These are phyloP conservation scores for Sorex araneus DNA, from an alignment of 2,113 vertebrate species.

Conservation along the genomic window DNA sequence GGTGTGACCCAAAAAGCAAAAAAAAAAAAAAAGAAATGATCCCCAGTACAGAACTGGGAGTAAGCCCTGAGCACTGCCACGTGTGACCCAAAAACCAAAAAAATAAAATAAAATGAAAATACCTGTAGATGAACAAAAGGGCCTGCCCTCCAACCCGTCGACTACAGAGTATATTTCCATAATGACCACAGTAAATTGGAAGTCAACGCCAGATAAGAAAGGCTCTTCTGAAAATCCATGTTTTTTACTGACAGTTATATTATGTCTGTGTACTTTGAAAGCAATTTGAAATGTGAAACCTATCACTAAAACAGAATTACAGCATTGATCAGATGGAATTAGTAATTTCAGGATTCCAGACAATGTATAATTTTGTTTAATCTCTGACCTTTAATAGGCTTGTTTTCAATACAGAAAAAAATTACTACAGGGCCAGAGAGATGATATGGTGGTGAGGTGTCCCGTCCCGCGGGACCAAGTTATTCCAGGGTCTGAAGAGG, in stretches of 20 bases:
- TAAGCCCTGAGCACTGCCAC: too few relatives aligned
- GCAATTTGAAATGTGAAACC: slow-evolving; percentile 45
- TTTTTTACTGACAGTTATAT: slow-evolving; percentile 37
- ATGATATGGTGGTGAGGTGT: too few relatives aligned
- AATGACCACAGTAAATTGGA: not conserved
- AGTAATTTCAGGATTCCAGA: slow-evolving; percentile 29
- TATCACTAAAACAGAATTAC: slow-evolving; percentile 43
- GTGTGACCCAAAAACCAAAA: too few relatives aligned
- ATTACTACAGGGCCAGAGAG: too few relatives aligned
- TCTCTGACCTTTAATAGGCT: slow-evolving; percentile 22
- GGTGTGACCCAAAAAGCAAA: too few relatives aligned
- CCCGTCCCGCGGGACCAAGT: too few relatives aligned
- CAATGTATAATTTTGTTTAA: not conserved
- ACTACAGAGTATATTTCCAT: not conserved
- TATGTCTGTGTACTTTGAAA: slow-evolving; percentile 24
- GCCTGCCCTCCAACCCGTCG: not conserved
- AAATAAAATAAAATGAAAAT: too few relatives aligned
- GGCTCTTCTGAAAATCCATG: slow-evolving; percentile 6
- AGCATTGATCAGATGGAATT: slow-evolving; percentile 27
- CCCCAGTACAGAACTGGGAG: too few relatives aligned
- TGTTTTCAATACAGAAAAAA: slow-evolving; percentile 60
- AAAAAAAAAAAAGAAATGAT: too few relatives aligned
- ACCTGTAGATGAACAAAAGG: not conserved
- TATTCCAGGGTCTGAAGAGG: too few relatives aligned
- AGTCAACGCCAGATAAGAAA: not conserved